Conservation (phyloP, 2,113 vertebrate species). For the Actinemys pallida region DNA sequence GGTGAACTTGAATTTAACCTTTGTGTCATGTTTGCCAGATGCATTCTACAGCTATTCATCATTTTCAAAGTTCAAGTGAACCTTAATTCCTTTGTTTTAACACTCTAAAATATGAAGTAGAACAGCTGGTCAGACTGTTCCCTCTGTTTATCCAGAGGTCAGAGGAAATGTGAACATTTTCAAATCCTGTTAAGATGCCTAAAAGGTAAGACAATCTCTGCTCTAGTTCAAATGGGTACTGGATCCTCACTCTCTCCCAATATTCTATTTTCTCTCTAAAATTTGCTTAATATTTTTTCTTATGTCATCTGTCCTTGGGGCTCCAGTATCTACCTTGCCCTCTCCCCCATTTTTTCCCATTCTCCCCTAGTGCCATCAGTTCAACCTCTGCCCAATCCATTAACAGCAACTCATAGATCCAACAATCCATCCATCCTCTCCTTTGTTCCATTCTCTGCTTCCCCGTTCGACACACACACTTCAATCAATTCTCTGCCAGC, state of each 20-base stretch:
- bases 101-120: neutral
- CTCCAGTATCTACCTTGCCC: neutral
- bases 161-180: neutral
- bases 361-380: neutral
- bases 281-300: neutral
- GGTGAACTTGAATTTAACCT: slow-evolving; percentile 30
- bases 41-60: neutral
- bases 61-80: slow-evolving; percentile 9
- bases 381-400: neutral
- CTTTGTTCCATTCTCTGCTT: neutral
- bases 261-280: neutral
- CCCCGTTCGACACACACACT: neutral
- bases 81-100: slow-evolving; percentile 22
- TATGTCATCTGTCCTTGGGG: neutral
- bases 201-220: neutral
- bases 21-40: neutral
- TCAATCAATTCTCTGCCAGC: neutral
- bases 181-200: slow-evolving; percentile 8
- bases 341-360: neutral
- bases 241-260: neutral
- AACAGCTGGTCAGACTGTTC: neutral
- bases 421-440: neutral
- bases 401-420: neutral
- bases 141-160: slow-evolving; percentile 16
- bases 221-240: neutral